Base-by-base conservation (phyloP, 1,140 invertebrate species). In the Drosophila pruinosa region DNA sequence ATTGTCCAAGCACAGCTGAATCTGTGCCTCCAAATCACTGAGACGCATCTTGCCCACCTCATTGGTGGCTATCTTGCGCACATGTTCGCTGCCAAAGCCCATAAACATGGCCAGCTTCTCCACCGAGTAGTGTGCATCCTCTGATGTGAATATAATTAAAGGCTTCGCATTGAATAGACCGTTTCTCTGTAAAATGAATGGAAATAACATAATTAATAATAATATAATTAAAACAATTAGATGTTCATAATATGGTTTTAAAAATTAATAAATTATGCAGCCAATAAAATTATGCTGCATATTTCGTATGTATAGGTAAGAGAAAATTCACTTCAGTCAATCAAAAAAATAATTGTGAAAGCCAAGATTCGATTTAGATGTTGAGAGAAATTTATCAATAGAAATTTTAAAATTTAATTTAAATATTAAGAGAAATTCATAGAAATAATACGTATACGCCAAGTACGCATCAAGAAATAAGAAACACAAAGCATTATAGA, bases 71-170 rank as follows among this genome's bases (percentile, higher is more conserved):
- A 97, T 93, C 34, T 93, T 89, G 48, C 95, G 94, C 6, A 97
- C 96, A 89, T 97, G 97, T 41, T 95, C 94, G 10, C 92, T 94
- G 0, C 97, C 97, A 34, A 97, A 93, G 0, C 96, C 96, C 91
- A 96, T 93, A 70, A 95, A 94, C 69, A 95, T 94, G 0, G 96
- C 94, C 67, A 97, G 92, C 83, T 98, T 98, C 75, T 97, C 96
- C 3, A 98, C 94, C 0, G 98, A 99, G 91, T 99, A 99, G 91
- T 99, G 98, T 10, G 97, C 96, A 92, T 99, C 96, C 86, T 96
- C 95, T 0, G 97, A 97, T 0, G 96, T 97, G 85, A 97, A 97
- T 0, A 97, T 83, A 0, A 97, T 94, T 34, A 97, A 83, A 22
- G 94, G 93, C 6, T 94, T 94, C 2, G 94, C 91, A 8, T 93